phyloP scores from a whole-genome alignment of 2,797 vertebrate species.

The Pitangus sulphuratus region DNA sequence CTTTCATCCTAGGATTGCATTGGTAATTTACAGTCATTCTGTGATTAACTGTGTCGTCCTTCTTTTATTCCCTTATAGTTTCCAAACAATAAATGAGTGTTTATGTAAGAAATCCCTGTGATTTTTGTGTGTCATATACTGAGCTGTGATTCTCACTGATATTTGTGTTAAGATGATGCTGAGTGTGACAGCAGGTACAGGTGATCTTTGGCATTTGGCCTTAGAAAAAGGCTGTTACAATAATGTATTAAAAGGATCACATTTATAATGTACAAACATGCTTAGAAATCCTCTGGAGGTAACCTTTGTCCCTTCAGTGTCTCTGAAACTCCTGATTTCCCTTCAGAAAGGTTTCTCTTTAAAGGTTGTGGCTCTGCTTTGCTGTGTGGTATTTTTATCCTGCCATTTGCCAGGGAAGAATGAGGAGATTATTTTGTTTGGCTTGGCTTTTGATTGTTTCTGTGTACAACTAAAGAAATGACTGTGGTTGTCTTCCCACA shows the following conservation, averaged over 20 bases:
- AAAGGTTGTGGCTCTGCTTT: not conserved
- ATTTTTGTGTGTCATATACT: not conserved
- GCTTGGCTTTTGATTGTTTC: not conserved
- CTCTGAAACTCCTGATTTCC: not conserved
- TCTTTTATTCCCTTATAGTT: not conserved
- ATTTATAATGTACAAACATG: not conserved
- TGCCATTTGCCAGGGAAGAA: not conserved
- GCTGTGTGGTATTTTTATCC: not conserved
- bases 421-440: not conserved
- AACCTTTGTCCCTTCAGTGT: not conserved
- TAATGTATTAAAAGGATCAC: not conserved
- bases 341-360: not conserved
- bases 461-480: not conserved
- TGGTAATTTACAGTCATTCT: not conserved
- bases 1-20: not conserved
- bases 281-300: not conserved
- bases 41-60: not conserved
- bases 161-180: not conserved
- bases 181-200: not conserved
- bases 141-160: not conserved
- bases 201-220: not conserved
- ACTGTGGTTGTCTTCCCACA: not conserved
- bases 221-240: not conserved
- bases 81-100: not conserved
- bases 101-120: not conserved